phyloP scores from a whole-genome alignment of 2,888 invertebrate species.

The Nineta flava region DNA sequence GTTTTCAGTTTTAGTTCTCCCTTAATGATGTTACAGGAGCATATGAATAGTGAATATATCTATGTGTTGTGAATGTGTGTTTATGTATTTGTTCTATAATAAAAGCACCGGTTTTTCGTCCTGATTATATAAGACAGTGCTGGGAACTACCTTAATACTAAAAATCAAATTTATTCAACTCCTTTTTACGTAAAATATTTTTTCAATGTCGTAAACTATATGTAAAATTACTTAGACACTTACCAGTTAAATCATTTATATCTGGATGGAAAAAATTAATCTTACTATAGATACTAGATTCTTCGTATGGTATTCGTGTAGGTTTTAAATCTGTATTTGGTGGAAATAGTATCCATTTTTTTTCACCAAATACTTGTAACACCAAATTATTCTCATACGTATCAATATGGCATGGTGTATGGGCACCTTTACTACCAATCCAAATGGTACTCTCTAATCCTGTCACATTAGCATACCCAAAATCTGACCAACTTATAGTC shows the following conservation, averaged over 20 bases:
- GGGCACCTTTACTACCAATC: constrained; percentile 74
- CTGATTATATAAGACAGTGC: too few relatives aligned
- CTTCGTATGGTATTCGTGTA: constrained; percentile 87
- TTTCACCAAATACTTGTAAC: constrained; percentile 77
- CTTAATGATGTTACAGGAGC: too few relatives aligned
- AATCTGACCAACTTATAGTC: constrained; percentile 43
- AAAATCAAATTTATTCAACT: too few relatives aligned
- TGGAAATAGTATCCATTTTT: constrained; percentile 84
- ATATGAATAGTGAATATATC: too few relatives aligned
- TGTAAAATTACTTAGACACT: too few relatives aligned
- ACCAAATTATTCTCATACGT: constrained; percentile 90
- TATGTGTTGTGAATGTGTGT: too few relatives aligned
- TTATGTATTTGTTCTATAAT: too few relatives aligned
- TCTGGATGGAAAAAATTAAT: constrained; percentile 62
- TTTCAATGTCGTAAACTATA: too few relatives aligned
- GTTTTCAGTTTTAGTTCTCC: too few relatives aligned
- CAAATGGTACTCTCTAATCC: constrained; percentile 65
- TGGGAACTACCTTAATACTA: too few relatives aligned
- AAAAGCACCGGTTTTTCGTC: neutral
- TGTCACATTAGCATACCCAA: constrained; percentile 54
- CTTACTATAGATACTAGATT: constrained; percentile 83
- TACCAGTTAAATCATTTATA: constrained; percentile 33
- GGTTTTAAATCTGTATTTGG: constrained; percentile 59
- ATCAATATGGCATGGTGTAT: constrained; percentile 89
- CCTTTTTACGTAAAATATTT: too few relatives aligned